Conservation (phyloP, 2,888 invertebrate species). For the Rhingia campestris region DNA sequence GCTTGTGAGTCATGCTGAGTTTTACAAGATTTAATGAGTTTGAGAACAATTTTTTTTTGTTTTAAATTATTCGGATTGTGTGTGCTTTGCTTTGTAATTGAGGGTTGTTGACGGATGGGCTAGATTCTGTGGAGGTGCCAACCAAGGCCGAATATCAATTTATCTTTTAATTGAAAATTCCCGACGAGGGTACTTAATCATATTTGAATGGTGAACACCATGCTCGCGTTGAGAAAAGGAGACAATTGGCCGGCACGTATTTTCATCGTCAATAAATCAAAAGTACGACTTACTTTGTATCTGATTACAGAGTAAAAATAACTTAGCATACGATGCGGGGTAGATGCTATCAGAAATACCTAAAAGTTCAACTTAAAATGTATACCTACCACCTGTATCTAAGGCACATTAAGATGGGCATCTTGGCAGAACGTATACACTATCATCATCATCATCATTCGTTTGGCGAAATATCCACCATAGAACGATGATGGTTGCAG, state of each 20-base stretch:
- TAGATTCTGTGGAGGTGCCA: no score
- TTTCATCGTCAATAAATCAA: no score
- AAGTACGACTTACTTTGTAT: no score
- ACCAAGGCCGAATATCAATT: no score
- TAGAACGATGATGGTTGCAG: conserved; percentile 4
- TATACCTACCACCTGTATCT: conserved; percentile 39
- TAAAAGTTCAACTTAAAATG: conserved; percentile 47
- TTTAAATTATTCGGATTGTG: background rate
- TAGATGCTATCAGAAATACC: conserved; percentile 4
- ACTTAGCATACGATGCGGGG: background rate
- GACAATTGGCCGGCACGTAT: no score
- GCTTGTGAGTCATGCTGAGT: conserved; percentile 12
- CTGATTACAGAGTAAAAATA: background rate
- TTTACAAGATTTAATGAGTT: conserved; percentile 1
- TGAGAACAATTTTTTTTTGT: background rate
- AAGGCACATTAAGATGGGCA: conserved; percentile 47
- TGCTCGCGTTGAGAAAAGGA: no score
- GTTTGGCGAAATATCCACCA: conserved; percentile 33
- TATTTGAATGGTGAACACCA: no score
- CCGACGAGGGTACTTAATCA: no score
- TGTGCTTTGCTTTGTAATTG: no score
- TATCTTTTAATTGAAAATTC: no score
- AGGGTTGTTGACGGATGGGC: no score
- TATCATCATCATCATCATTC: background rate
- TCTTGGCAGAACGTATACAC: conserved; percentile 46